Evolutionary conservation across 2,797 vertebrate species (phyloP), one percentile per base, ranked within the genome.

Genomic region (Lepus oiostolus): DNA sequence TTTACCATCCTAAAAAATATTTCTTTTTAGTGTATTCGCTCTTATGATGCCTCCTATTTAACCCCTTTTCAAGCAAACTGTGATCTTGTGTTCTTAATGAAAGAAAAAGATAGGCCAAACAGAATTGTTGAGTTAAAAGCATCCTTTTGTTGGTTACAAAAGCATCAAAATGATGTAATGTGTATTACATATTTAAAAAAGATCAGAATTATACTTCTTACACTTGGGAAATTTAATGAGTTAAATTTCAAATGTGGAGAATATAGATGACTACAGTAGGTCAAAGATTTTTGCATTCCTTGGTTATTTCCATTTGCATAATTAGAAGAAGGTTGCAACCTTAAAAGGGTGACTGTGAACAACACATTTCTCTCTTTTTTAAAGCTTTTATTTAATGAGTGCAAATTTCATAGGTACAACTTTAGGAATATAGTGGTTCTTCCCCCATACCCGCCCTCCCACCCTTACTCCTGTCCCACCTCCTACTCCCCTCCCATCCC

Each of bases 81-180:
- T 32, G 19, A 10, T 76, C 4, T 70, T 70, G 12, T 35, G 4
- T 26, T 93, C 30, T 86, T 87, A 22, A 74, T 95, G 60, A 77
- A 91, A 76, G 35, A 87, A 91, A 80, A 63, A 22, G 6, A 14
- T 54, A 93, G 62, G 62, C n/a, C 47, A 30, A 92, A 83, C 28
- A 85, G 63, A 96, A 77, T 38, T 92, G 28, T 30, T 62, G 21
- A 7, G 54, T 67, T 11, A 76, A 47, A 67, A 91, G 47, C 0
- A 60, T 76, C 81, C 67, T 91, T 80, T 71, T 87, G 35, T 91
- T 93, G 88, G 62, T 86, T n/a, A 83, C 30, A 87, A 83, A 91
- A 83, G 21, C 67, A n/a, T 74, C 28, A 11, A 14, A 65, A 62
- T 87, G 28, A 47, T 76, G 75, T 93, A 83, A 30, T 62, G 5